Base-by-base conservation (phyloP, 1,140 invertebrate genomes). In the Anoplophora glabripennis region DNA sequence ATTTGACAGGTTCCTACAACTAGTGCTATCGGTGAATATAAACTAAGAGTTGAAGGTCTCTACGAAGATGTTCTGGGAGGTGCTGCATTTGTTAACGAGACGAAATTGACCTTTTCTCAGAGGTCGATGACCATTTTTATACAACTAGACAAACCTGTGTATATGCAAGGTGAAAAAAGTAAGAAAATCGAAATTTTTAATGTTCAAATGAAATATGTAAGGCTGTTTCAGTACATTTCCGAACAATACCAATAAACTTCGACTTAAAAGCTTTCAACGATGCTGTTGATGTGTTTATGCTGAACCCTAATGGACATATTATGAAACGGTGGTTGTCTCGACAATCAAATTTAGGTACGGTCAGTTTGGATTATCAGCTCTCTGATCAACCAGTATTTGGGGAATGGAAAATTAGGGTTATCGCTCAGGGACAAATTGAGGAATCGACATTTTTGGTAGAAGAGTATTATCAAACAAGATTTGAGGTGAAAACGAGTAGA, bases 61-160 rank as follows among this genome's bases (percentile, higher is more conserved):
- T 92, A 92, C 71, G 88, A 93, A 61, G 85, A 87, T 57, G 79
- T 92, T 1, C 84, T 90, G 14, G 92, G 91, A 14, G 93, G 92
- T 3, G 84, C 87, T 12, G 89, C 90, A 0, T 95, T 95, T 74
- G 74, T 86, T 9, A 94, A 94, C 66, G 89, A 93, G 72, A 92
- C 90, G 0, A 75, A 82, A 57, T 76, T 96, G 9, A 79, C 79
- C 8, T 95, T 94, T 71, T 93, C 89, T 0, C 88, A 90, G 67
- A 77, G 91, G n/a, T 93, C 92, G 7, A 93, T 95, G 89, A 94
- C 94, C 0, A 92, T 98, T 61, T 94, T 98, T 66, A 89, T 98
- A 65, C 94, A 97, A 77, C 88, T 93, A 53, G 93, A 98, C 72
- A 96, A 96, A 73, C 94, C 94, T 0, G 84, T 96, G 0, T 98